Evolutionary conservation across 2,797 vertebrate genomes (phyloP).

Genomic region (Coregonus sp.): DNA sequence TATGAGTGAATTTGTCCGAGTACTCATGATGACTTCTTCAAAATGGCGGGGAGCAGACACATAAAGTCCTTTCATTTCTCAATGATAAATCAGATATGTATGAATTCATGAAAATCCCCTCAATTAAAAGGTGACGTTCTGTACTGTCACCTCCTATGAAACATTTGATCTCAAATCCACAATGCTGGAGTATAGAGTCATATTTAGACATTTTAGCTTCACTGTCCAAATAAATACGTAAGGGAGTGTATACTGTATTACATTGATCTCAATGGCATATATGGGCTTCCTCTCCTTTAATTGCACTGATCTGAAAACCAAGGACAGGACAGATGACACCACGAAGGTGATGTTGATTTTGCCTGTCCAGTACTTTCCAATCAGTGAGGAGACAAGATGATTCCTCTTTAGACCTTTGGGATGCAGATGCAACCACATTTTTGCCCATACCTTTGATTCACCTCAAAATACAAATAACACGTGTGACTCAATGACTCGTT

Average conservation of each 20-base stretch:
- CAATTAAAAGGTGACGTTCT: no score
- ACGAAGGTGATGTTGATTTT: background rate
- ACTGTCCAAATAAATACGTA: no score
- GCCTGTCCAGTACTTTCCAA: background rate
- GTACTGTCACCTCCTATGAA: no score
- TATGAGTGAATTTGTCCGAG: no score
- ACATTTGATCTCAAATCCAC: no score
- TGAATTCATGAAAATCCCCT: no score
- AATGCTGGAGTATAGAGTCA: no score
- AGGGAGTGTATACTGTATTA: background rate
- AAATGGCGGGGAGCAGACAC: no score
- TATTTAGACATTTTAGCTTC: no score
- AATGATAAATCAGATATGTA: no score
- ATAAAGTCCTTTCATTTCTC: no score
- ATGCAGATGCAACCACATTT: background rate
- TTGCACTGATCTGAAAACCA: background rate
- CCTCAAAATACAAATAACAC: background rate
- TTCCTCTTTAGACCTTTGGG: background rate
- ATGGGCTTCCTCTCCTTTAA: background rate
- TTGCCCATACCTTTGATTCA: background rate
- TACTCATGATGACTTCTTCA: no score
- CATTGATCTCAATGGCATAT: background rate
- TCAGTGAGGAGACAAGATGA: background rate
- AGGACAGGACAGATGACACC: background rate
- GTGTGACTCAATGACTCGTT: background rate